Evolutionary conservation across 2,797 vertebrate genomes (phyloP).

Genomic region (Lutjanus campechanus): DNA sequence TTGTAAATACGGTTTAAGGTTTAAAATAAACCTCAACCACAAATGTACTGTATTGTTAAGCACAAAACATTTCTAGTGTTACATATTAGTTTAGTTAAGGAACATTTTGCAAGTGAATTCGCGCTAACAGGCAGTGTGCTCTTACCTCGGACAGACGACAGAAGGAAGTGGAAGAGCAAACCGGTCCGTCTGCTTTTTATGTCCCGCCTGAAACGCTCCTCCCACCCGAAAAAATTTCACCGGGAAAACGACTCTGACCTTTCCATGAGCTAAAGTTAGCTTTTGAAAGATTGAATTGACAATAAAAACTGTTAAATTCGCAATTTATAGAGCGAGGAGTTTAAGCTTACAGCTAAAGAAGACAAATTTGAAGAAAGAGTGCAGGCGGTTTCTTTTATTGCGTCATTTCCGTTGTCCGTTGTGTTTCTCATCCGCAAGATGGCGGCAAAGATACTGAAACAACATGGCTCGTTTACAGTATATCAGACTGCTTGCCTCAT

Average conservation of each 20-base stretch:
- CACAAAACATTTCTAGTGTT: fast-evolving
- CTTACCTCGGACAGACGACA: slow-evolving; percentile 9
- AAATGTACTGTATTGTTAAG: fast-evolving
- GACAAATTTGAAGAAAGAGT: neutral
- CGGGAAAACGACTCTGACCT: neutral
- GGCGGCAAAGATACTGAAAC: slow-evolving; percentile 5
- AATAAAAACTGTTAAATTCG: neutral
- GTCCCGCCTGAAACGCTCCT: slow-evolving; percentile 32
- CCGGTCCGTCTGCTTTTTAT: slow-evolving; percentile 41
- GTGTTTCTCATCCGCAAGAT: neutral
- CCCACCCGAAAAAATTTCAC: slow-evolving; percentile 3
- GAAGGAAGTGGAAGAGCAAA: slow-evolving; percentile 38
- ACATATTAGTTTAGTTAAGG: fast-evolving
- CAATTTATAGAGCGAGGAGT: fast-evolving
- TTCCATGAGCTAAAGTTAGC: fast-evolving
- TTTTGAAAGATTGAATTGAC: fast-evolving
- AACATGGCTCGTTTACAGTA: neutral
- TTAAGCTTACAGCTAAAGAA: fast-evolving
- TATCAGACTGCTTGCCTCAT: neutral
- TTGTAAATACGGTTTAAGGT: fast-evolving
- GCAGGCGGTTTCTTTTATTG: fast-evolving
- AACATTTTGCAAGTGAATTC: fast-evolving
- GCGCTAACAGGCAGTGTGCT: fast-evolving
- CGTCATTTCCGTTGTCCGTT: slow-evolving; percentile 31
- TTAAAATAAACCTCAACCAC: fast-evolving